These are phyloP conservation scores for Arenaria interpres DNA, from an alignment of 2,113 vertebrate genomes.

Conservation along the genomic window DNA sequence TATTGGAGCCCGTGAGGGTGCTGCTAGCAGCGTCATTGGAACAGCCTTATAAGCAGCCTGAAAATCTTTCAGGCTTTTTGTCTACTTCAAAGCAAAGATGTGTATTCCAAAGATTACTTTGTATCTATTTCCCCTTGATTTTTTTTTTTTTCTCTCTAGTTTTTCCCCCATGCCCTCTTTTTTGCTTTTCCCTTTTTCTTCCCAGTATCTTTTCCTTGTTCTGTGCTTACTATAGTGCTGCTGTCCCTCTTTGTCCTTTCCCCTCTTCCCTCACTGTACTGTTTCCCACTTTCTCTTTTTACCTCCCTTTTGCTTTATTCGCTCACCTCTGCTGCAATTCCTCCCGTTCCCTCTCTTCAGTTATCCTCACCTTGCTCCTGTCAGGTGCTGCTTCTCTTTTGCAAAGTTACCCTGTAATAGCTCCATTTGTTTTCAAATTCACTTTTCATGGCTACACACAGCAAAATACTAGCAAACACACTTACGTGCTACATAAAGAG, in stretches of 20 bases:
- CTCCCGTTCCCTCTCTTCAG: background rate
- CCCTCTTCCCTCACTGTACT: background rate
- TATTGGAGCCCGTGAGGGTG: accelerated
- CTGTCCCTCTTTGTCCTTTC: background rate
- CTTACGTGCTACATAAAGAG: background rate
- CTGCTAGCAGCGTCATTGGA: background rate
- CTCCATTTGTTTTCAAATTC: background rate
- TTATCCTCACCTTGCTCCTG: background rate
- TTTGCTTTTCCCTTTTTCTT: background rate
- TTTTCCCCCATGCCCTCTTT: background rate
- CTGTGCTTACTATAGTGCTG: background rate
- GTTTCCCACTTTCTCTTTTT: background rate
- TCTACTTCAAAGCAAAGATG: background rate
- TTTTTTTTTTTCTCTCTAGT: accelerated
- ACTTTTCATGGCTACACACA: background rate
- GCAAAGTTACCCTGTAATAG: background rate
- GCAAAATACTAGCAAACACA: background rate
- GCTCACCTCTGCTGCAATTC: background rate
- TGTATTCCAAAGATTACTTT: background rate
- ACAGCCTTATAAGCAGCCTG: background rate
- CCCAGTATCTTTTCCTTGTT: background rate
- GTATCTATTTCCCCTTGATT: background rate
- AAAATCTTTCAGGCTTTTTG: background rate
- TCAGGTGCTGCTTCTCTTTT: background rate
- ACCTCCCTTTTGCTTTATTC: background rate